Evolutionary conservation across 2,888 invertebrate species (phyloP).

Genomic region (Geophilus truncorum): DNA sequence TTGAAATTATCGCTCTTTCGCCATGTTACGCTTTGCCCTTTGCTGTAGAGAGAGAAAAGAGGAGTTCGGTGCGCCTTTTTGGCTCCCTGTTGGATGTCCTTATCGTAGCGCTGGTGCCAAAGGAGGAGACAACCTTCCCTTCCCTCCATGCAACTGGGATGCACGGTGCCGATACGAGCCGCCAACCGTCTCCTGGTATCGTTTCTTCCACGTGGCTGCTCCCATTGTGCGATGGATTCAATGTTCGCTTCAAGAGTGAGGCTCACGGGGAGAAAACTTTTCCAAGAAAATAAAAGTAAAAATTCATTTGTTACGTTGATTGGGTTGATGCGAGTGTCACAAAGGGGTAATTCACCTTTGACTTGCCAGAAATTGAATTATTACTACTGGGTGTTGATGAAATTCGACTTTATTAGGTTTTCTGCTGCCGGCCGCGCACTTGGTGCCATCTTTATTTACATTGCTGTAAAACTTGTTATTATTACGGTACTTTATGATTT

Average conservation of each 20-base stretch:
- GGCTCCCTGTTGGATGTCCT: conserved; percentile 12
- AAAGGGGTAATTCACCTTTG: conserved; percentile 20
- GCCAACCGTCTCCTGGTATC: conserved; percentile 25
- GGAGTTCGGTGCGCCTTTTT: conserved; percentile 7
- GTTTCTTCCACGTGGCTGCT: conserved; percentile 23
- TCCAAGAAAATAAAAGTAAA: neutral
- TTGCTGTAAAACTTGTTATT: no score
- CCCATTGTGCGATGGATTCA: neutral
- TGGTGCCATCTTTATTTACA: no score
- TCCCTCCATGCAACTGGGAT: conserved; percentile 5
- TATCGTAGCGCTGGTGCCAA: conserved; percentile 13
- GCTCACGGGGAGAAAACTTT: neutral
- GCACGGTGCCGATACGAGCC: conserved; percentile 11
- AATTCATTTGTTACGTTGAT: conserved; percentile 15
- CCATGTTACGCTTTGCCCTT: conserved; percentile 24
- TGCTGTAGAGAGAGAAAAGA: neutral
- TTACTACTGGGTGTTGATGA: neutral
- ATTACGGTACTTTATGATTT: no score
- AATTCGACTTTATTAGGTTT: neutral
- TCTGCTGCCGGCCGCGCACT: neutral
- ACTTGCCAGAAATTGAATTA: neutral
- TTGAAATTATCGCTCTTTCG: conserved; percentile 25
- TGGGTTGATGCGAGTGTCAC: neutral
- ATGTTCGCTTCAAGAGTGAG: neutral
- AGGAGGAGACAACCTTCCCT: conserved; percentile 24